Evolutionary conservation across 1,140 invertebrate genomes (phyloP).

Genomic region (Dolichoris vasculosae): DNA sequence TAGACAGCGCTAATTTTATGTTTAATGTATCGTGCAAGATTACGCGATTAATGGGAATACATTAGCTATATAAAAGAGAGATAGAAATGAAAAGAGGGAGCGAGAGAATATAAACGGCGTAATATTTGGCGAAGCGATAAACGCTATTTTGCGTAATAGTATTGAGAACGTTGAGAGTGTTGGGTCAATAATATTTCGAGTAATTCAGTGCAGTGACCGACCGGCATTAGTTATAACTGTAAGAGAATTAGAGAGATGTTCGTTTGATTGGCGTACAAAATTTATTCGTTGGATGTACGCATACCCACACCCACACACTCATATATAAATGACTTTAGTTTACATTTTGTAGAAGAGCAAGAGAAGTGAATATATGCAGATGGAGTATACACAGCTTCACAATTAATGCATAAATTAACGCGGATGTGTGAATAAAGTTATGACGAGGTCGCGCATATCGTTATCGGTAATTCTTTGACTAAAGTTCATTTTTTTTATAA

Average conservation of each 20-base stretch:
- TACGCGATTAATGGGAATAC: not conserved
- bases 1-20: conserved; percentile 2
- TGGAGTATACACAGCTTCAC: not conserved
- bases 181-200: conserved; percentile 28
- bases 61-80: not conserved
- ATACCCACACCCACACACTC: too few species aligned
- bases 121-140: conserved; percentile 30
- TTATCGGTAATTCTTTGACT: not conserved
- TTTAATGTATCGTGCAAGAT: conserved; percentile 7
- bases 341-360: not conserved
- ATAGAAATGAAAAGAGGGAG: conserved; percentile 2
- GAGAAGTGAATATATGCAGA: not conserved
- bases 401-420: not conserved
- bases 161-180: not conserved
- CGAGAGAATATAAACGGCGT: not conserved
- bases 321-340: not conserved
- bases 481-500: too few species aligned
- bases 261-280: not conserved
- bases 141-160: conserved; percentile 19
- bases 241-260: not conserved
- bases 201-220: conserved; percentile 23
- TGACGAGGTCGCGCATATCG: not conserved
- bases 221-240: not conserved
- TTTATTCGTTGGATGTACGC: not conserved
- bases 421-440: not conserved